A percentile compares a stretch with the other conserved stretches of the same genome.
Evolutionary conservation across 2,888 invertebrate genomes (phyloP).

Genomic region (Ichneumoninae sp.): DNA sequence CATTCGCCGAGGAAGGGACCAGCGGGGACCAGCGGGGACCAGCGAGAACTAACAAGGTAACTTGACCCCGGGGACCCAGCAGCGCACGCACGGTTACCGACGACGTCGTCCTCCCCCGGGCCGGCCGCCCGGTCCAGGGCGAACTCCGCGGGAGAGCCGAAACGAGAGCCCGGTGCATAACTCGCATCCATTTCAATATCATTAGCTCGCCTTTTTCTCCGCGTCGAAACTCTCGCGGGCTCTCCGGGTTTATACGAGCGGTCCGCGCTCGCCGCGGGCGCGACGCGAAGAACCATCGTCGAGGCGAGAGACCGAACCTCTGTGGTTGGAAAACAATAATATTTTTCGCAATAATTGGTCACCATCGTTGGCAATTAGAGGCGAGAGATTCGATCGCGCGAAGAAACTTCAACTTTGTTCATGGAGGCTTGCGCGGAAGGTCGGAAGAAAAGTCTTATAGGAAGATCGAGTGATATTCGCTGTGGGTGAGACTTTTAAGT

Average conservation of each 20-base stretch:
- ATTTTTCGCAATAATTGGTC: not conserved
- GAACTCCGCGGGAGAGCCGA: slow-evolving; percentile 73
- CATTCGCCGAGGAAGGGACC: slow-evolving; percentile 71
- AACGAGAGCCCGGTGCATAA: slow-evolving; percentile 77
- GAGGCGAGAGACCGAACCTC: slow-evolving; percentile 58
- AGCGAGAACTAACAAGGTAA: slow-evolving; percentile 82
- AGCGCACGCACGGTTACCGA: slow-evolving; percentile 50
- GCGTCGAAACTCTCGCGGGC: slow-evolving; percentile 14
- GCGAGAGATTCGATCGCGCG: too few species aligned
- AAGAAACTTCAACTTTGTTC: too few species aligned
- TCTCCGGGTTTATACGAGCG: slow-evolving; percentile 33
- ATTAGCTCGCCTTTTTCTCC: slow-evolving; percentile 75
- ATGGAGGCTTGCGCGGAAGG: too few species aligned
- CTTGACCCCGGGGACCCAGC: slow-evolving; percentile 75
- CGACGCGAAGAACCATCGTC: slow-evolving; percentile 24
- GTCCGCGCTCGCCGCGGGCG: slow-evolving; percentile 35
- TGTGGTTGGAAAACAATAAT: slow-evolving; percentile 51
- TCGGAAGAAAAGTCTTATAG: too few species aligned
- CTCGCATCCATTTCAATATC: slow-evolving; percentile 82
- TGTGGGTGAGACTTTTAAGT: too few species aligned
- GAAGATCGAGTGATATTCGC: too few species aligned
- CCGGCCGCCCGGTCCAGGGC: slow-evolving; percentile 37
- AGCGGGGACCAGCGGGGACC: slow-evolving; percentile 69
- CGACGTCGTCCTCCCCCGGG: slow-evolving; percentile 11
- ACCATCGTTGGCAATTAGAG: not conserved